These are phyloP conservation scores for Crocallis elinguaria DNA, from an alignment of 2,888 invertebrate genomes.

Conservation along the genomic window DNA sequence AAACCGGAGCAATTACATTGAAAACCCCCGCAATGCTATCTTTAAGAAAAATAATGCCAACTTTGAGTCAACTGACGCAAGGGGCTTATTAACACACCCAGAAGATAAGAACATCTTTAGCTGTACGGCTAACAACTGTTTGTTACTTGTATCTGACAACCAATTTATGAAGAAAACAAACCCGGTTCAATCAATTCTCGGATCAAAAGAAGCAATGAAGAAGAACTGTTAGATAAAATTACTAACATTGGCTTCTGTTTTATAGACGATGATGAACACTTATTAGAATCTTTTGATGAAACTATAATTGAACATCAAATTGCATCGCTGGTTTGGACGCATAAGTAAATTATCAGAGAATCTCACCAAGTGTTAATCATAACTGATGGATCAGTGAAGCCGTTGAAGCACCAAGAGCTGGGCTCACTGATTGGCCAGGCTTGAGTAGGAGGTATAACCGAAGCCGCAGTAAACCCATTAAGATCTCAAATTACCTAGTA, in stretches of 20 bases:
- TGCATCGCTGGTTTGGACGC: conserved; percentile 37
- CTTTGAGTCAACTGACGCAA: conserved; percentile 72
- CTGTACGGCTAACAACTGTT: not conserved
- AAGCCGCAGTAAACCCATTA: conserved; percentile 77
- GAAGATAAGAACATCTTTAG: conserved; percentile 39
- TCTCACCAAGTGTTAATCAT: conserved; percentile 67
- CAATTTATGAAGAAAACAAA: conserved; percentile 40
- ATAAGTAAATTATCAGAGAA: conserved; percentile 55
- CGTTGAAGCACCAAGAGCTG: conserved; percentile 54
- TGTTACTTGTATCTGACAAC: conserved; percentile 41
- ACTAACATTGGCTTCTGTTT: conserved; percentile 48
- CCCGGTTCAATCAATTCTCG: conserved; percentile 31
- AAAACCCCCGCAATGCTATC: conserved; percentile 80
- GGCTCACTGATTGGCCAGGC: conserved; percentile 68
- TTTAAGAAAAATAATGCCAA: conserved; percentile 78
- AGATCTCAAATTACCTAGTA: conserved; percentile 78
- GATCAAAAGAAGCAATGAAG: conserved; percentile 44
- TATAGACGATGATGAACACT: conserved; percentile 45
- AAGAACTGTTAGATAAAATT: conserved; percentile 37
- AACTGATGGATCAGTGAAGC: conserved; percentile 70
- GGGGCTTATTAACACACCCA: conserved; percentile 79
- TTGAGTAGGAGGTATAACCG: conserved; percentile 71
- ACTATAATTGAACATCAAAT: conserved; percentile 43
- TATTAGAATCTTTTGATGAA: conserved; percentile 37
- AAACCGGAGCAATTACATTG: conserved; percentile 84